Conservation (phyloP, 2,797 vertebrate genomes). For the Lates japonicus region DNA sequence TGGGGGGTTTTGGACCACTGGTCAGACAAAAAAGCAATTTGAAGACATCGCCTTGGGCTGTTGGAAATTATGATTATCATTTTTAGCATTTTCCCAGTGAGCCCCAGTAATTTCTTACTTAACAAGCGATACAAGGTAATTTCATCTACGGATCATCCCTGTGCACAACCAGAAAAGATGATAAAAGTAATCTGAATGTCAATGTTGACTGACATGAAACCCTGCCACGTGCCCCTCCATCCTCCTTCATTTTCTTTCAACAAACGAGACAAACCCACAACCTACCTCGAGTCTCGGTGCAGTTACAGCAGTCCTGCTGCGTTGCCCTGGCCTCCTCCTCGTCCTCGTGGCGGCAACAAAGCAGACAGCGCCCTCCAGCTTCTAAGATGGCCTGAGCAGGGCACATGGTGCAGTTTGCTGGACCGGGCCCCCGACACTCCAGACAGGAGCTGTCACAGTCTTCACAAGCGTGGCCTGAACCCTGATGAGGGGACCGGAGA, state of each 20-base stretch:
- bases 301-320: slow-evolving; percentile 92
- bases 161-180: neutral
- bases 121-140: neutral
- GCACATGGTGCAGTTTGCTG: slow-evolving; percentile 90
- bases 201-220: neutral
- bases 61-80: neutral
- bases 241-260: neutral
- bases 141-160: neutral
- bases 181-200: neutral
- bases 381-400: slow-evolving; percentile 84
- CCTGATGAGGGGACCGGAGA: slow-evolving; percentile 71
- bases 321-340: slow-evolving; percentile 6
- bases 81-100: neutral
- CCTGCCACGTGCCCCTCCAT: neutral
- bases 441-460: slow-evolving; percentile 89
- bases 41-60: neutral
- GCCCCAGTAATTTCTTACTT: neutral
- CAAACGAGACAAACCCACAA: neutral
- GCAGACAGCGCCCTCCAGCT: slow-evolving; percentile 90
- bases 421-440: slow-evolving; percentile 90
- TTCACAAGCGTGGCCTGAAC: slow-evolving; percentile 82
- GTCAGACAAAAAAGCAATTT: neutral
- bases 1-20: neutral
- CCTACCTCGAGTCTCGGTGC: slow-evolving; percentile 88
- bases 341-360: slow-evolving; percentile 85